Evolutionary conservation across 2,888 invertebrate genomes (phyloP).

Genomic region (Laspeyria flexula): DNA sequence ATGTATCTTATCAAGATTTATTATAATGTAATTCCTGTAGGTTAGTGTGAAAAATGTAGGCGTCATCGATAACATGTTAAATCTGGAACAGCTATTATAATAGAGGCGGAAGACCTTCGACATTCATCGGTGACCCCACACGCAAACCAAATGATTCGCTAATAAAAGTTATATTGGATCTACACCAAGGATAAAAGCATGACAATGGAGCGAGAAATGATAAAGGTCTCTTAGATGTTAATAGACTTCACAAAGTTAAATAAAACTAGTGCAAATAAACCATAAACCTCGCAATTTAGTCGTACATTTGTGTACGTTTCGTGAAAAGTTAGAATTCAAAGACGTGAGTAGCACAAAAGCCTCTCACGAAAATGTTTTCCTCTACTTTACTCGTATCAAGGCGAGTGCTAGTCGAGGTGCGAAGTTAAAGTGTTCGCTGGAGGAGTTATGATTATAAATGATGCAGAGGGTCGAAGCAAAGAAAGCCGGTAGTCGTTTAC

Average conservation of each 20-base stretch:
- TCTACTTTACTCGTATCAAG: constrained; percentile 57
- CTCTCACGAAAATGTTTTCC: constrained; percentile 54
- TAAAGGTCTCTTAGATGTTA: constrained; percentile 21
- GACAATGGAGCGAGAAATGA: constrained; percentile 37
- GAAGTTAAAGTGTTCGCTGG: constrained; percentile 65
- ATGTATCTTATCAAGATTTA: neutral
- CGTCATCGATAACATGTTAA: constrained; percentile 14
- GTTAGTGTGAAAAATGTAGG: neutral
- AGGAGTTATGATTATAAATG: constrained; percentile 75
- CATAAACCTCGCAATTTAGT: constrained; percentile 1
- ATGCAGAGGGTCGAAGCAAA: constrained; percentile 63
- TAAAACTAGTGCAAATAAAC: constrained; percentile 1
- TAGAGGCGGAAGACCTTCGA: constrained; percentile 40
- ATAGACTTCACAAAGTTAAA: constrained; percentile 7
- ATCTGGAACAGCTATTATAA: constrained; percentile 18
- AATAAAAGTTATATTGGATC: constrained; percentile 56
- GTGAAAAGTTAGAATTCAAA: constrained; percentile 56
- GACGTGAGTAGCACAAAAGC: constrained; percentile 53
- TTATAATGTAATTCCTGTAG: neutral
- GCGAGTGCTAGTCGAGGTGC: constrained; percentile 62
- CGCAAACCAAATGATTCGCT: constrained; percentile 31
- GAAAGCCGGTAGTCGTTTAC: constrained; percentile 51
- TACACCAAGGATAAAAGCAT: constrained; percentile 46
- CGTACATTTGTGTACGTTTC: constrained; percentile 30
- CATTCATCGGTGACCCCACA: constrained; percentile 50